These are phyloP conservation scores for Montipora sp. DNA, from an alignment of 64 coral and sea anemone species.

Conservation along the genomic window DNA sequence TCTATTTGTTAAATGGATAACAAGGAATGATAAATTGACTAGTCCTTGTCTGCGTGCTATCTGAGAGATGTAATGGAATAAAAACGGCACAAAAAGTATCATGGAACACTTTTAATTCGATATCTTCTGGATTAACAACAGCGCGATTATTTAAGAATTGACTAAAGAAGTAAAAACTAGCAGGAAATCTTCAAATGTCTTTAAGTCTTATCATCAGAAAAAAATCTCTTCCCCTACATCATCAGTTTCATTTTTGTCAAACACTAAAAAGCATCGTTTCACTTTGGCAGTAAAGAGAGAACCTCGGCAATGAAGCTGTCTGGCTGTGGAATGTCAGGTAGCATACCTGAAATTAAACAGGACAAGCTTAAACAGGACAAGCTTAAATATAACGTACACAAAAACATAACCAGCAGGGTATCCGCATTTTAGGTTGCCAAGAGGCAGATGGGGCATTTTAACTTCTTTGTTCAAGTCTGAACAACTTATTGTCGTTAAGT, in stretches of 20 bases:
- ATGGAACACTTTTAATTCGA: neutral
- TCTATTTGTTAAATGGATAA: too few species aligned
- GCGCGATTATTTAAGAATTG: neutral
- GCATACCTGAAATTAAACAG: slow-evolving; percentile 7
- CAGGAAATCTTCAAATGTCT: neutral
- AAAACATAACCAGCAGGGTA: too few species aligned
- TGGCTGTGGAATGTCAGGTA: slow-evolving; percentile 23
- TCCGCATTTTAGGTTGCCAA: too few species aligned
- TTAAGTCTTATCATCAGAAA: neutral
- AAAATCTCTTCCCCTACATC: neutral
- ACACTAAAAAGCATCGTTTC: neutral
- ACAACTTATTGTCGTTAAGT: too few species aligned
- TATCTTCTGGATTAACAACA: neutral
- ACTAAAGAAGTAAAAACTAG: neutral
- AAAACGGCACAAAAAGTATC: too few species aligned
- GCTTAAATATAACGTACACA: too few species aligned
- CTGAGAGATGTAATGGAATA: too few species aligned
- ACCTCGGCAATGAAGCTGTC: slow-evolving; percentile 40
- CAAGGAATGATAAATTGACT: too few species aligned
- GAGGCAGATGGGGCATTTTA: too few species aligned
- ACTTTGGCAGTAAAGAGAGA: slow-evolving; percentile 27
- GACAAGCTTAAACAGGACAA: neutral
- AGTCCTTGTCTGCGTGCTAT: too few species aligned
- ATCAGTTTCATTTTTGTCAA: neutral
- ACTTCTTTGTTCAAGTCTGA: too few species aligned